Evolutionary conservation across 2,888 invertebrate genomes (phyloP), one percentile per base, ranked within the genome.

Genomic region (Drosophila melanosoma): DNA sequence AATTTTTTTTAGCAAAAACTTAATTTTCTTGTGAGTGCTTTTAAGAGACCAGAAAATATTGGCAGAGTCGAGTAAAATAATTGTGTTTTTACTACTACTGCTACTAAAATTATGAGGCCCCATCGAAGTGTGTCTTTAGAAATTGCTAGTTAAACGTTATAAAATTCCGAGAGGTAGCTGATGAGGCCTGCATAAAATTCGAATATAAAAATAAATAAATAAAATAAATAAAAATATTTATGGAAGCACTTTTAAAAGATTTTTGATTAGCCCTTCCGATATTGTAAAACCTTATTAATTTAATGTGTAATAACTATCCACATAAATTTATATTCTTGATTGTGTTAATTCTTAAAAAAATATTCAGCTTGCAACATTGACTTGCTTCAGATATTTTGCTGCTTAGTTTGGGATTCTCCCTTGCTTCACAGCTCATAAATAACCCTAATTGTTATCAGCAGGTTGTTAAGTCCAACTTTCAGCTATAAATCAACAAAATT

Each of bases 401-500:
- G 68, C 69, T 35, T 10, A 40, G 15, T 38, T 69, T 4, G 3
- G 35, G n/a, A 10, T 38, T 36, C 54, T 54, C 32, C 53, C 73
- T 57, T 53, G 12, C 20, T 45, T 51, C 7, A 6, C 17, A 60
- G 62, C 26, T 36, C 29, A 23, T 36, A 35, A 40, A 29, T 33
- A 45, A 62, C 69, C 69, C 65, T 63, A 79, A 79, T 75, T 79
- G 80, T 75, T 79, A 77, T 77, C 76, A 69, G 66, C 60, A 56
- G 56, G 49, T 76, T 63, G 66, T 67, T 76, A 59, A 40, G 12
- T 35, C 36, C 51, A 58, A 67, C 66, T 60, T 64, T 29, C 35
- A 26, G 61, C 49, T 38, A 53, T 70, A 65, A 86, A 89, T 84
- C 71, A 69, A 64, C 64, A 64, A 79, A 89, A 89, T 84, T 84